These are phyloP conservation scores for Chalcis sispes DNA, from an alignment of 2,888 invertebrate genomes.

Conservation along the genomic window DNA sequence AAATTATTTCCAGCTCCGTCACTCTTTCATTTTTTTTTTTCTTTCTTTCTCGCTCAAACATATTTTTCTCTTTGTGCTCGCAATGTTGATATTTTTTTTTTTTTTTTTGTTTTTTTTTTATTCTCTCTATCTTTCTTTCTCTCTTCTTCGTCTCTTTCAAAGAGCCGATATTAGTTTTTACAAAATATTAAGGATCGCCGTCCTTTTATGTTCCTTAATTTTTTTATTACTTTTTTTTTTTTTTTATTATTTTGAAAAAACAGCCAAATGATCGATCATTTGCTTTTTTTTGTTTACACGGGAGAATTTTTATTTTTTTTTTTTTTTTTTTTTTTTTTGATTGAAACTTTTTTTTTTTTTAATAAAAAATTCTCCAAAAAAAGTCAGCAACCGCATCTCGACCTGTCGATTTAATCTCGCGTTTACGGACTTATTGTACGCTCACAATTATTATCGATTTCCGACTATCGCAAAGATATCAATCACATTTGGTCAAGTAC, in stretches of 20 bases:
- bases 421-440: conserved; percentile 50
- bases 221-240: neutral
- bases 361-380: conserved; percentile 13
- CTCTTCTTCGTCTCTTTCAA: conserved; percentile 55
- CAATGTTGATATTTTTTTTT: conserved; percentile 22
- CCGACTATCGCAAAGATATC: conserved; percentile 45
- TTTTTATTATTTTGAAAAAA: no score
- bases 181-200: conserved; percentile 28
- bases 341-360: neutral
- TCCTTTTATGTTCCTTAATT: no score
- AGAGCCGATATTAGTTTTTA: conserved; percentile 18
- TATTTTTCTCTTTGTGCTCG: conserved; percentile 30
- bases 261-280: conserved; percentile 22
- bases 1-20: conserved; percentile 60
- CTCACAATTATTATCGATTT: conserved; percentile 54
- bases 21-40: conserved; percentile 31
- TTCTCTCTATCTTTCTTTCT: conserved; percentile 10
- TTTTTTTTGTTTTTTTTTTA: conserved; percentile 54
- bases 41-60: conserved; percentile 20
- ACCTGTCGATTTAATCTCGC: conserved; percentile 22
- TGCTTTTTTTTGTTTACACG: neutral
- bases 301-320: neutral
- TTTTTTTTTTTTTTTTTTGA: conserved; percentile 5
- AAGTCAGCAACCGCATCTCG: conserved; percentile 30
- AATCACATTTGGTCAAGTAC: conserved; percentile 52